Evolutionary conservation across 2,113 vertebrate species (phyloP).

Genomic region (Bubo scandiacus): DNA sequence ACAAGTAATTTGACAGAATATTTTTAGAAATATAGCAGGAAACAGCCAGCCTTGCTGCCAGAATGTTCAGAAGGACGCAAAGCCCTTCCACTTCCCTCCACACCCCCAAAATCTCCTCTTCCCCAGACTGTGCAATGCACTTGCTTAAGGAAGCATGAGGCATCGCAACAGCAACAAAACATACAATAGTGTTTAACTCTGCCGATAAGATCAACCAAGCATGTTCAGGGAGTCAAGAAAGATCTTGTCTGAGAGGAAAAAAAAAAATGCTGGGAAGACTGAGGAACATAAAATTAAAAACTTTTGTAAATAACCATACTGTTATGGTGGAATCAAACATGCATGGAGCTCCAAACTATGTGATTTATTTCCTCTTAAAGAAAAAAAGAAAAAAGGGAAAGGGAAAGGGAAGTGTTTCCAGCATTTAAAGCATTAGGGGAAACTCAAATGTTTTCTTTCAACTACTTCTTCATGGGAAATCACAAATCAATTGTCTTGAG

Average conservation of each 20-base stretch:
- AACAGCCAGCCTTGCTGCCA: neutral
- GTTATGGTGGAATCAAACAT: neutral
- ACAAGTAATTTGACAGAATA: neutral
- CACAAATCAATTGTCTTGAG: neutral
- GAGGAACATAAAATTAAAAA: neutral
- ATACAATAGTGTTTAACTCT: neutral
- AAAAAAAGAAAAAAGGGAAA: neutral
- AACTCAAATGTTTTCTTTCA: neutral
- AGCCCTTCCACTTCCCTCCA: neutral
- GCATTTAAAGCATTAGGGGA: neutral
- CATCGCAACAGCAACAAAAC: neutral
- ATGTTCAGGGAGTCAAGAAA: neutral
- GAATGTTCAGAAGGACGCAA: neutral
- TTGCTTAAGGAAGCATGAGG: neutral
- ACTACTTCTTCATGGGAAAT: neutral
- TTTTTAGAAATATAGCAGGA: neutral
- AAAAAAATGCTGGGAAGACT: neutral
- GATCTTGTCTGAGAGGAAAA: neutral
- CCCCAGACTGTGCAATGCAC: neutral
- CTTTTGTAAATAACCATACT: neutral
- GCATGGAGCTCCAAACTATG: neutral
- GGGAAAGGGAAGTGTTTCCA: neutral
- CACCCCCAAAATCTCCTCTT: neutral
- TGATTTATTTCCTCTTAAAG: neutral
- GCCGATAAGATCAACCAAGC: neutral